Conservation (phyloP, 1,140 invertebrate species). For the Cherax quadricarinatus region DNA sequence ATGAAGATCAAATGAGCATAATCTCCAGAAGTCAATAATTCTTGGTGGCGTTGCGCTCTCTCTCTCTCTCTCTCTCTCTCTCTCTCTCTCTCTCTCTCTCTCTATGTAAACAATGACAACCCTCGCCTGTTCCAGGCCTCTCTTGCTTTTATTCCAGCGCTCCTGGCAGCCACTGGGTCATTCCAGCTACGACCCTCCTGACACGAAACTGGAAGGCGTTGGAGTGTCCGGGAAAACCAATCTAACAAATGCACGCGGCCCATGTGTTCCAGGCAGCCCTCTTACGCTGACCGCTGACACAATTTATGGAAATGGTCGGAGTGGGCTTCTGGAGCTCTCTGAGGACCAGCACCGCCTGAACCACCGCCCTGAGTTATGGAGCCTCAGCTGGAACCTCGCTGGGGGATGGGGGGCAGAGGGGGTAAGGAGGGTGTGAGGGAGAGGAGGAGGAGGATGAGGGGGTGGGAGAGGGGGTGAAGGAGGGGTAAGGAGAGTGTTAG, state of each 20-base stretch:
- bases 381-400: background rate
- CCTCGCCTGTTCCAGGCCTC: background rate
- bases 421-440: background rate
- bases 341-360: slow-evolving; percentile 30
- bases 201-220: slow-evolving; percentile 64
- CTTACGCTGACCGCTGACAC: slow-evolving; percentile 72
- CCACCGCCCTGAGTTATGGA: slow-evolving; percentile 64
- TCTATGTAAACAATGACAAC: background rate
- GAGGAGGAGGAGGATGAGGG: background rate
- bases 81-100: background rate
- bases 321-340: slow-evolving; percentile 62
- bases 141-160: background rate
- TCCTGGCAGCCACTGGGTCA: slow-evolving; percentile 21
- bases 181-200: slow-evolving; percentile 63
- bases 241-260: slow-evolving; percentile 71
- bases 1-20: background rate
- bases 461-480: background rate
- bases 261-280: slow-evolving; percentile 47
- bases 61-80: slow-evolving; percentile 19
- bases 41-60: background rate
- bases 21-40: background rate
- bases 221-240: slow-evolving; percentile 67
- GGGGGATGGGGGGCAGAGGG: background rate
- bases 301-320: slow-evolving; percentile 72
- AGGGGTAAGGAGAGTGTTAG: no score